Evolutionary conservation across 2,888 invertebrate genomes (phyloP), one percentile per base, ranked within the genome.

Genomic region (Leptopilina myrica): DNA sequence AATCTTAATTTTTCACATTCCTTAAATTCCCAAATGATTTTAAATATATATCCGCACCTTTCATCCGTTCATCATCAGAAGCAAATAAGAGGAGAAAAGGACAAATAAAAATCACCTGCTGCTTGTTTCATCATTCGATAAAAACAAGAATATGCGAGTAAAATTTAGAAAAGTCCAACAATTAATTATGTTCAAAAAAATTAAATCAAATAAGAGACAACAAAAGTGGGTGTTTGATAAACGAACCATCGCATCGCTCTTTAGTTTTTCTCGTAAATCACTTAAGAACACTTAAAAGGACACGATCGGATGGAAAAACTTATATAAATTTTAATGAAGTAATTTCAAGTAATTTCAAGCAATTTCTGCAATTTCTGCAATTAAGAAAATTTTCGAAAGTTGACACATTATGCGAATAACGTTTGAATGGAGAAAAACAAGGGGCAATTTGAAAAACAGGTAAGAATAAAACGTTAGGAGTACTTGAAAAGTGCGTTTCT

Each of bases 321-420:
- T 6, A 69, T 69, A 69, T 69, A 11, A 69, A 53, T 69, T 69
- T 69, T 69, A 69, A 73, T 73, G 73, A 73, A 59, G 73, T 56
- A 56, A 73, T 73, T 73, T 56, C 53, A 73, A 73, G 33, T 40
- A 56, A 56, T 73, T 56, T 73, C 73, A 33, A 56, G 56, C n/a
- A 40, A 73, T 73, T 73, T 33, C 26, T 2, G 33, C 56, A 56
- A 56, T 73, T 56, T 73, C 73, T 73, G 56, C 33, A 40, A 73
- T 73, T 73, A 73, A 73, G 73, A 73, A 26, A 73, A 73, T 73
- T 73, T 73, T 73, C 73, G 73, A 73, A 73, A 73, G 73, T 73
- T 73, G 73, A 5, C 53, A 56, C 56, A 73, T 73, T 56, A 73
- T 73, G 73, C 73, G 73, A 73, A 67, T 67, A 73, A 40, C 33